Percentiles rank a stretch among this genome's conserved stretches.
Conservation (phyloP, 2,888 invertebrate species). For the Dynastes maya region DNA sequence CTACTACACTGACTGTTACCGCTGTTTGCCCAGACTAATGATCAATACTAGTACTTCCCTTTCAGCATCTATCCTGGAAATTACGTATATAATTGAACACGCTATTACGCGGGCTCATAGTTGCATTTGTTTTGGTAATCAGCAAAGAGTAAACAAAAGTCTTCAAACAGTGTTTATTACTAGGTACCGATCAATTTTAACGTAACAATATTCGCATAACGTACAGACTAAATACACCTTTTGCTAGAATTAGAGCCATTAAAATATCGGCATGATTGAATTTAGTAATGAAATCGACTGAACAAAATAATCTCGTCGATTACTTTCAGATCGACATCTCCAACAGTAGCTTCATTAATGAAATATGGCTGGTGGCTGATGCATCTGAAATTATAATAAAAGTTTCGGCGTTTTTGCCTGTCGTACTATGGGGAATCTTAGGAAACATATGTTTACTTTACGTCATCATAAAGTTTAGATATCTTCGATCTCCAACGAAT, state of each 20-base stretch:
- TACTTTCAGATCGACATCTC: constrained; percentile 62
- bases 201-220: not conserved
- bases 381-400: constrained; percentile 77
- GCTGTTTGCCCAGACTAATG: too few species aligned
- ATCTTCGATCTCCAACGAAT: constrained; percentile 81
- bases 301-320: not conserved
- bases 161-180: not conserved
- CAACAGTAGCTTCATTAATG: constrained; percentile 73
- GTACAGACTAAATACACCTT: too few species aligned
- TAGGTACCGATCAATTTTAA: not conserved
- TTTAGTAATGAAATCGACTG: not conserved
- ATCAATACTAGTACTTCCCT: not conserved
- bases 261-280: not conserved
- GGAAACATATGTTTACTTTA: constrained; percentile 79
- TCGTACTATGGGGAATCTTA: constrained; percentile 78
- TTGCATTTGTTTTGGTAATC: not conserved
- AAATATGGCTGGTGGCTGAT: constrained; percentile 78
- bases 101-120: not conserved
- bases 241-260: not conserved
- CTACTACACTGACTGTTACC: too few species aligned
- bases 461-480: constrained; percentile 76
- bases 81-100: not conserved
- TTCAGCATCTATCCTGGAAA: not conserved
- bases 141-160: not conserved
- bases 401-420: constrained; percentile 74